These are phyloP conservation scores for Dicrostonyx torquatus DNA, from an alignment of 2,797 vertebrate species.

Conservation along the genomic window DNA sequence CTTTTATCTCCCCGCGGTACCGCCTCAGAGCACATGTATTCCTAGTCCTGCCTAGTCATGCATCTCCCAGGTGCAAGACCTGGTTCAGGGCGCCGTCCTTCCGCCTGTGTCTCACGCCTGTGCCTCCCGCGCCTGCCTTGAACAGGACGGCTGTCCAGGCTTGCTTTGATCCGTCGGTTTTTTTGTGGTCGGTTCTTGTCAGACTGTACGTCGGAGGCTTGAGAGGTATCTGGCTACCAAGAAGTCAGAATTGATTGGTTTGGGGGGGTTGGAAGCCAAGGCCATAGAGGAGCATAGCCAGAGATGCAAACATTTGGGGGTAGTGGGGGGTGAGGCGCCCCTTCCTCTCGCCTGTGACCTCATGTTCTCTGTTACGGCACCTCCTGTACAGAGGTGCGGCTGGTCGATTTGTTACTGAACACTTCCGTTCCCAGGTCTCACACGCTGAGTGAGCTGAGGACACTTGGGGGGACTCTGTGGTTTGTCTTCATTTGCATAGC, in stretches of 20 bases:
- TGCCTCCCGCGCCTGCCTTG: no score
- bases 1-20: neutral
- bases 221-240: neutral
- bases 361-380: neutral
- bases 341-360: neutral
- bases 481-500: neutral
- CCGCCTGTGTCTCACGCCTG: fast-evolving
- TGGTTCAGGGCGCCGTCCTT: neutral
- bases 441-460: neutral
- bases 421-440: neutral
- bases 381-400: fast-evolving
- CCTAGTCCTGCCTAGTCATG: neutral
- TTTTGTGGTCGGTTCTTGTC: neutral
- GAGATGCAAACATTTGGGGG: neutral
- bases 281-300: neutral
- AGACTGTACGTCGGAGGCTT: neutral
- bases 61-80: neutral
- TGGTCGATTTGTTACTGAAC: neutral
- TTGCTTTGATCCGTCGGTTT: neutral
- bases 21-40: neutral
- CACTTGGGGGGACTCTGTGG: no score
- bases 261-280: neutral
- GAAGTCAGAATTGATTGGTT: neutral
- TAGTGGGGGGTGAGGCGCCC: neutral
- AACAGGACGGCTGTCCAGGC: neutral